phyloP scores from a whole-genome alignment of 2,888 invertebrate species.

The Matsumyia berberina region DNA sequence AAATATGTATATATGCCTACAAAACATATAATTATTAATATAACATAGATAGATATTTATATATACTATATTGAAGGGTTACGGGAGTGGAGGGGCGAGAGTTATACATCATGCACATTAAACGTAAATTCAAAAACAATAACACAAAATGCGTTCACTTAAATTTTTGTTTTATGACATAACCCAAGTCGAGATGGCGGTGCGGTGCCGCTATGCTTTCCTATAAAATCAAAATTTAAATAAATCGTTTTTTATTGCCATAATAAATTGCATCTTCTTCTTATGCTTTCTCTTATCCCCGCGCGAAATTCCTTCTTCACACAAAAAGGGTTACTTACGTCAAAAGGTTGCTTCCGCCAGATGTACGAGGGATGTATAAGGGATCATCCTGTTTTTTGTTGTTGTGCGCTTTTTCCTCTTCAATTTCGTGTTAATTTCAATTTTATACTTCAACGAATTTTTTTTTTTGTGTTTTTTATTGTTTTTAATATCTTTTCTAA shows the following conservation, averaged over 20 bases:
- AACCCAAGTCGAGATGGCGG: constrained; percentile 48
- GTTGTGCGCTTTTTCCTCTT: constrained; percentile 20
- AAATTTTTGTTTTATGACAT: constrained; percentile 34
- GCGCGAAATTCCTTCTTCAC: constrained; percentile 16
- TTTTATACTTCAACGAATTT: constrained; percentile 53
- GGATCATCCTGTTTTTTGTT: neutral
- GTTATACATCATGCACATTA: constrained; percentile 71
- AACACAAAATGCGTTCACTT: constrained; percentile 71
- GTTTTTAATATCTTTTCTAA: constrained; percentile 51
- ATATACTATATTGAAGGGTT: constrained; percentile 62
- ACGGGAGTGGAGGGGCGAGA: constrained; percentile 50
- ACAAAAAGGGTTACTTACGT: constrained; percentile 34
- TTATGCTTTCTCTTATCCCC: constrained; percentile 40
- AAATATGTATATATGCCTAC: constrained; percentile 68
- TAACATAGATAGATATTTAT: constrained; percentile 73
- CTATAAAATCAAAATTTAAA: constrained; percentile 43
- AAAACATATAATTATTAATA: constrained; percentile 69
- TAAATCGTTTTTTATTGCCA: constrained; percentile 63
- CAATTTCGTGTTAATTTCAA: constrained; percentile 64
- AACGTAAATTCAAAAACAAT: constrained; percentile 74
- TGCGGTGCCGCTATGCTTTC: neutral
- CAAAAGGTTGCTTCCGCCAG: constrained; percentile 15
- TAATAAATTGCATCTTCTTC: constrained; percentile 59
- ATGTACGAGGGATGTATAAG: neutral
- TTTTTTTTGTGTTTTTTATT: constrained; percentile 57